phyloP scores from a whole-genome alignment of 2,888 invertebrate species.

The Dicyrtoma fusca region DNA sequence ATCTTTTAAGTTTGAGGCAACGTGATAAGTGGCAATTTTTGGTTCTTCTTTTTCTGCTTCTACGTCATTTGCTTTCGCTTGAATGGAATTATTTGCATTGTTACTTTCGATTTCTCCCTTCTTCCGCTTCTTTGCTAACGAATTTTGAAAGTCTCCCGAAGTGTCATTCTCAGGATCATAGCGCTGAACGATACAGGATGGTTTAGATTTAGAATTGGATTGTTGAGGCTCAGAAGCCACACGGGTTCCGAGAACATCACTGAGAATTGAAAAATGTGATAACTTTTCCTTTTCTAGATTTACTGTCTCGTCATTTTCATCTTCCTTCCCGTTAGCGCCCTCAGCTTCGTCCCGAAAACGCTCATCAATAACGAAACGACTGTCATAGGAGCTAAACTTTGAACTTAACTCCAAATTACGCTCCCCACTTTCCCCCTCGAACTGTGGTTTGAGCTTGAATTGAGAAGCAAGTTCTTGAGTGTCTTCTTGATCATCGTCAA shows the following conservation, averaged over 20 bases:
- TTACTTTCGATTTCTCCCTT: constrained; percentile 16
- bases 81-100: constrained; percentile 4
- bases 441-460: constrained; percentile 49
- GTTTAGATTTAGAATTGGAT: not conserved
- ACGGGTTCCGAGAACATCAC: constrained; percentile 46
- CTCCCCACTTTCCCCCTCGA: constrained; percentile 49
- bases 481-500: constrained; percentile 44
- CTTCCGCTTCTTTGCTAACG: constrained; percentile 8
- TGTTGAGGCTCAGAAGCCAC: not conserved
- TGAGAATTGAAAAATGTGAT: constrained; percentile 42
- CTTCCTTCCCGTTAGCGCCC: too few species aligned
- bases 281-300: constrained; percentile 38
- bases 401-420: constrained; percentile 50
- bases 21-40: constrained; percentile 42
- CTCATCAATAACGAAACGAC: constrained; percentile 52
- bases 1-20: constrained; percentile 49
- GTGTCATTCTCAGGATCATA: constrained; percentile 45
- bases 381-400: constrained; percentile 46
- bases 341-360: constrained; percentile 44
- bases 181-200: constrained; percentile 40
- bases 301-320: constrained; percentile 5
- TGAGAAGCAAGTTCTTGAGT: constrained; percentile 16
- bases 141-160: not conserved
- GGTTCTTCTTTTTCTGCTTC: constrained; percentile 11
- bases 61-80: constrained; percentile 7